phyloP scores from a whole-genome alignment of 2,113 vertebrate genomes.

The Perccottus glenii region DNA sequence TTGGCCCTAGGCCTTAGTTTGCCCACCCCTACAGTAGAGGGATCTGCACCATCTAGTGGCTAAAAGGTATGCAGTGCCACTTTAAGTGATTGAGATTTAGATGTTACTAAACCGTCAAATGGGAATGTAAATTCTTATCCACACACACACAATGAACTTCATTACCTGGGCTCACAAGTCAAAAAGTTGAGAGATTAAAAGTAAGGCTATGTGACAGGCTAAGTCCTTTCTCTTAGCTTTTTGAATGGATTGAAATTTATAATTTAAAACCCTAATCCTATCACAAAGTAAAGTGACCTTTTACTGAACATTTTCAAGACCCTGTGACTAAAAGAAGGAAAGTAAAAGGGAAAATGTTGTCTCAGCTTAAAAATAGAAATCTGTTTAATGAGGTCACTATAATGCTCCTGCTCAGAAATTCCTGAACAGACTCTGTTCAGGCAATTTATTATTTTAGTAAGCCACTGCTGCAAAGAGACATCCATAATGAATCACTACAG shows the following conservation, averaged over 20 bases:
- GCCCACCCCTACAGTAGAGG: too few relatives aligned
- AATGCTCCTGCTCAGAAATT: conserved; percentile 4
- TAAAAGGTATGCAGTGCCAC: too few relatives aligned
- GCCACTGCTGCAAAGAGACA: background rate
- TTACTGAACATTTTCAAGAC: conserved; percentile 6
- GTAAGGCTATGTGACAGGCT: conserved; percentile 3
- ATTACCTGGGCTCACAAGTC: conserved; percentile 2
- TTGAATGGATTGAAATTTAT: conserved; percentile 5
- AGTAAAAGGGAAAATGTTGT: conserved; percentile 8
- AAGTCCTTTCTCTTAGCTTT: conserved; percentile 1
- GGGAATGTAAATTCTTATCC: background rate
- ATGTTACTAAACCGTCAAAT: background rate
- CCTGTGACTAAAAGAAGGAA: background rate
- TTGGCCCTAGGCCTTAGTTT: too few relatives aligned
- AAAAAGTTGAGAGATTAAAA: conserved; percentile 1
- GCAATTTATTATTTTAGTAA: background rate
- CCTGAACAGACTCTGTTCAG: background rate
- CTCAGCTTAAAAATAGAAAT: conserved; percentile 8
- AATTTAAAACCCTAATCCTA: conserved; percentile 6
- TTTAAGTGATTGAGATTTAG: background rate
- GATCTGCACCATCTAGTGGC: too few relatives aligned
- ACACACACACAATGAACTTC: background rate
- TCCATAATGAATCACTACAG: too few relatives aligned
- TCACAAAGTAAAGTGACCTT: conserved; percentile 7
- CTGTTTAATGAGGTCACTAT: conserved; percentile 9